Evolutionary conservation across 1,140 invertebrate genomes (phyloP).

Genomic region (Drosophila watanabei): DNA sequence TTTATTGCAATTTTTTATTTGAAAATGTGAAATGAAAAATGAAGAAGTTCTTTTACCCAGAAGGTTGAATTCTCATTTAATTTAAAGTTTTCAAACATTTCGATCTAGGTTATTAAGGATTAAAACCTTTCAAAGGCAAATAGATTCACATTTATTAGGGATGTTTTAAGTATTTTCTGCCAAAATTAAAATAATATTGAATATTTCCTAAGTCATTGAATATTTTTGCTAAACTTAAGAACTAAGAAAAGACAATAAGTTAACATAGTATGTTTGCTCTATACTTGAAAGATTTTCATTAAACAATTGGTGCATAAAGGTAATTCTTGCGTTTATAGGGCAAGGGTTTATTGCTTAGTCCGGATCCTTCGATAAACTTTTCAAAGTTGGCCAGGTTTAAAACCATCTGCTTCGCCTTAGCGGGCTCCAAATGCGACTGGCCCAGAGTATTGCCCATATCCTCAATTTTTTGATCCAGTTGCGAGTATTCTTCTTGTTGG

Average conservation of each 20-base stretch:
- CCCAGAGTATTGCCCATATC: slow-evolving; percentile 2
- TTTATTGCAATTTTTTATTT: too few relatives aligned
- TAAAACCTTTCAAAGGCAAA: not conserved
- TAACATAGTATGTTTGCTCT: slow-evolving; percentile 39
- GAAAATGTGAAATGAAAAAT: too few relatives aligned
- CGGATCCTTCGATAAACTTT: slow-evolving; percentile 77
- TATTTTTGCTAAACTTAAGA: slow-evolving; percentile 62
- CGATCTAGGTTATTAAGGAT: not conserved
- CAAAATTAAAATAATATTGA: not conserved
- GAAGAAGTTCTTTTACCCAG: too few relatives aligned
- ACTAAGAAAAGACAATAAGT: slow-evolving; percentile 51
- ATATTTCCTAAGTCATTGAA: slow-evolving; percentile 58
- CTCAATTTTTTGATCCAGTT: slow-evolving; percentile 13
- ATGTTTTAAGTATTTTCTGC: not conserved
- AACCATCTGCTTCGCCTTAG: slow-evolving; percentile 63
- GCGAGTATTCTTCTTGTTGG: slow-evolving; percentile 26
- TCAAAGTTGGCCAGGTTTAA: slow-evolving; percentile 76
- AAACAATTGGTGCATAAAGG: slow-evolving; percentile 81
- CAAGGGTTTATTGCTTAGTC: slow-evolving; percentile 75
- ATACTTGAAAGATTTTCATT: not conserved
- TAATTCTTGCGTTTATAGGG: slow-evolving; percentile 81
- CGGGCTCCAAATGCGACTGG: slow-evolving; percentile 11
- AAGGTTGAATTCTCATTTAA: not conserved
- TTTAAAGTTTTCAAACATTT: not conserved
- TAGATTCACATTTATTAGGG: not conserved